A percentile compares a stretch with the other conserved stretches of the same genome.
Conservation (phyloP, 2,797 vertebrate genomes). For the Malacoctenus gilli region DNA sequence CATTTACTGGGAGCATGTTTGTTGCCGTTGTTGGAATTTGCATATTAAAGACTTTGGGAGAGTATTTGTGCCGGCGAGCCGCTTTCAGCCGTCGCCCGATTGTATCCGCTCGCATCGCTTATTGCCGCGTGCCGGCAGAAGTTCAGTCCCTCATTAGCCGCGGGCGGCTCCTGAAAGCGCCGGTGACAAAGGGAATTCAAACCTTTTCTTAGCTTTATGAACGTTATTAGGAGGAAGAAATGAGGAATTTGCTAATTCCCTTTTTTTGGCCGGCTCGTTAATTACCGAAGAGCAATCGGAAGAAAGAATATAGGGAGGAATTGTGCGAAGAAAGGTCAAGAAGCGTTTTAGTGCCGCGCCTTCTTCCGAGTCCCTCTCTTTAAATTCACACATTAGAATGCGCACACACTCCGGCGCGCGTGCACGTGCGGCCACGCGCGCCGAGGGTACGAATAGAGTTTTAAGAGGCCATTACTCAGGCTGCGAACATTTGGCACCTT, state of each 20-base stretch:
- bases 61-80: not conserved
- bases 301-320: slow-evolving; percentile 12
- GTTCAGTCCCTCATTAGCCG: slow-evolving; percentile 33
- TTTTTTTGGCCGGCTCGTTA: slow-evolving; percentile 33
- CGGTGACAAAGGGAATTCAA: slow-evolving; percentile 17
- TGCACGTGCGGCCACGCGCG: slow-evolving; percentile 8
- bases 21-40: slow-evolving; percentile 9
- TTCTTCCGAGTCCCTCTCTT: not conserved
- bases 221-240: slow-evolving; percentile 29
- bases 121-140: not conserved
- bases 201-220: slow-evolving; percentile 22
- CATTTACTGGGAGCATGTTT: not conserved
- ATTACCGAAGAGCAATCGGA: slow-evolving; percentile 26
- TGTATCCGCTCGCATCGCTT: slow-evolving; percentile 19
- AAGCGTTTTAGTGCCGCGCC: slow-evolving; percentile 8
- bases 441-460: slow-evolving; percentile 43
- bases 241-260: slow-evolving; percentile 20
- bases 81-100: slow-evolving; percentile 9
- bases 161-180: slow-evolving; percentile 31
- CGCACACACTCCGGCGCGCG: slow-evolving; percentile 2
- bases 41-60: not conserved
- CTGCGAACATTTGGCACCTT: slow-evolving; percentile 70
- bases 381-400: not conserved
- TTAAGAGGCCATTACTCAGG: slow-evolving; percentile 71
- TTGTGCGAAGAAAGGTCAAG: slow-evolving; percentile 13